A percentile compares a stretch with the other conserved stretches of the same genome.
These are phyloP conservation scores for Garrulus glandarius DNA, from an alignment of 2,797 vertebrate species.

Conservation along the genomic window DNA sequence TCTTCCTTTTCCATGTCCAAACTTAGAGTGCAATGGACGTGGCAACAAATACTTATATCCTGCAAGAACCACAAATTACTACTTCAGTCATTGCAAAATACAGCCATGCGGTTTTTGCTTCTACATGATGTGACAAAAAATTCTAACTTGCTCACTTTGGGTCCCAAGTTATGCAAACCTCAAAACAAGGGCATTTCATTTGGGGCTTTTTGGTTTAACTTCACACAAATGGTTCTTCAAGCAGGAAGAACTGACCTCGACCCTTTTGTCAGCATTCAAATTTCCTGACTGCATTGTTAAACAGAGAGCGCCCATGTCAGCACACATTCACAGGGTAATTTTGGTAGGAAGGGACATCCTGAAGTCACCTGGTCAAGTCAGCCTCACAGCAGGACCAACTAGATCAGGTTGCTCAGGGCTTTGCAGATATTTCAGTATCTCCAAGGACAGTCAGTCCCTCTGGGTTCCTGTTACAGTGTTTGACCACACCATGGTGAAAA, in stretches of 20 bases:
- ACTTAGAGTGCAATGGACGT: not conserved
- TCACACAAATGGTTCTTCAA: not conserved
- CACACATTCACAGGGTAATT: not conserved
- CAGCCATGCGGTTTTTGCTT: not conserved
- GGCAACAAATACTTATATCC: not conserved
- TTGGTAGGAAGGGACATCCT: constrained; percentile 4
- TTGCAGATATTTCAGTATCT: not conserved
- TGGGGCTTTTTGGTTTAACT: not conserved
- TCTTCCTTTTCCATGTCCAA: not conserved
- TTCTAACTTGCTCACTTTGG: not conserved
- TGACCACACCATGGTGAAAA: not conserved
- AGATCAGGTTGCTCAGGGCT: not conserved
- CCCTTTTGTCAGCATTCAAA: constrained; percentile 9
- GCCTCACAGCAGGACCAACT: not conserved
- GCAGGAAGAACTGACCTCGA: not conserved
- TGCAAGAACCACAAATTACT: not conserved
- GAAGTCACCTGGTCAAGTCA: constrained; percentile 35
- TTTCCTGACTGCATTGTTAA: constrained; percentile 18
- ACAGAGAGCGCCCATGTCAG: not conserved
- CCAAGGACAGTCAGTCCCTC: not conserved
- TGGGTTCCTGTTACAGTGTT: not conserved
- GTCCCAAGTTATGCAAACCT: not conserved
- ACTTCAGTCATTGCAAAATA: not conserved
- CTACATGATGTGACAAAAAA: not conserved
- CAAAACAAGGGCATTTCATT: not conserved